These are phyloP conservation scores for Tuta absoluta DNA, from an alignment of 2,888 invertebrate genomes.

Conservation along the genomic window DNA sequence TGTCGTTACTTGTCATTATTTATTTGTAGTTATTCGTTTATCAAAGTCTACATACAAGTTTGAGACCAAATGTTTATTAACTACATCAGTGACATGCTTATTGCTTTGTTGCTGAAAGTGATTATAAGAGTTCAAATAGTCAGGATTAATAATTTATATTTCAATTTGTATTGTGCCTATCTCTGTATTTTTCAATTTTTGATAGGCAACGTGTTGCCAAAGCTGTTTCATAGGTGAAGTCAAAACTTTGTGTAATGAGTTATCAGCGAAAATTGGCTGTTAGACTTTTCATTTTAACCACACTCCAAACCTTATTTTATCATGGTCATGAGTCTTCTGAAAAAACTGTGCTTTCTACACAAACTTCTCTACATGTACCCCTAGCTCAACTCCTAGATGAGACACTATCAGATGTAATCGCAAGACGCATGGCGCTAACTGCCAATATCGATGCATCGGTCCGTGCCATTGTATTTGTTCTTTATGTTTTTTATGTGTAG, in stretches of 20 bases:
- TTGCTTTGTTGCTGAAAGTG: background rate
- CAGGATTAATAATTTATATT: no score
- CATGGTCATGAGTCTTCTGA: no score
- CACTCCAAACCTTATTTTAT: no score
- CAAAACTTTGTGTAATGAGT: no score
- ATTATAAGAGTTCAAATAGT: no score
- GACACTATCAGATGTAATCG: conserved; percentile 63
- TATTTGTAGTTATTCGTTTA: conserved; percentile 2
- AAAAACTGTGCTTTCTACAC: no score
- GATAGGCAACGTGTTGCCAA: no score
- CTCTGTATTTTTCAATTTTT: no score
- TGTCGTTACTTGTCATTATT: background rate
- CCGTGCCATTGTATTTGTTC: conserved; percentile 75
- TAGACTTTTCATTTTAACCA: no score
- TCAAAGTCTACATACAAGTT: background rate
- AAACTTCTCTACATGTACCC: background rate
- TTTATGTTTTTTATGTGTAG: conserved; percentile 79
- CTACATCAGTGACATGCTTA: background rate
- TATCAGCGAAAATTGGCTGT: no score
- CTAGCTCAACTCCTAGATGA: conserved; percentile 10
- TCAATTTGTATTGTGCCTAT: no score
- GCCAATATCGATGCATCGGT: conserved; percentile 78
- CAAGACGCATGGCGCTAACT: conserved; percentile 71
- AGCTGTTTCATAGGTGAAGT: no score
- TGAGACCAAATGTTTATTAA: background rate